A percentile compares a stretch with the other conserved stretches of the same genome.
phyloP scores from a whole-genome alignment of 1,140 invertebrate species.

The Sarcophaga bullata region DNA sequence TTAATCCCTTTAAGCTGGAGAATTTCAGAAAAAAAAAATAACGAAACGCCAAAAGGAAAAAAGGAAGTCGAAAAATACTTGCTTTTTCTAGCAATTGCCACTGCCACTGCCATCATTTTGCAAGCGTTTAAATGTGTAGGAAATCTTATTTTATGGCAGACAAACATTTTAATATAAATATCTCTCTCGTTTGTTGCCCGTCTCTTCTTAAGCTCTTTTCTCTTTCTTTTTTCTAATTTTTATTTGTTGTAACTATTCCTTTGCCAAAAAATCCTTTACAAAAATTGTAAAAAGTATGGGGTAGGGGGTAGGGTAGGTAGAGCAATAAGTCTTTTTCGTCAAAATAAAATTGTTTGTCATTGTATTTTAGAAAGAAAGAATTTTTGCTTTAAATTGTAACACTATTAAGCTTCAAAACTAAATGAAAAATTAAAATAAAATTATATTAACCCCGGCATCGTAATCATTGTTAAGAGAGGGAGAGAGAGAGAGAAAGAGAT shows the following conservation, averaged over 20 bases:
- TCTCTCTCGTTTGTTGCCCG: not conserved
- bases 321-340: not conserved
- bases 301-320: not conserved
- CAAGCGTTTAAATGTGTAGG: not conserved
- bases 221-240: too few relatives aligned
- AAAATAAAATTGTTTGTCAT: conserved; percentile 7
- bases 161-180: conserved; percentile 22
- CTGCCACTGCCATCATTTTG: not conserved
- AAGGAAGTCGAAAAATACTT: too few relatives aligned
- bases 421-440: too few relatives aligned
- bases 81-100: not conserved
- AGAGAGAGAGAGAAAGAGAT: too few relatives aligned
- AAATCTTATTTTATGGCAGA: conserved; percentile 27
- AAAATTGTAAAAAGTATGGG: too few relatives aligned
- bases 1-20: not conserved
- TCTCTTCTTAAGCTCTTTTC: not conserved
- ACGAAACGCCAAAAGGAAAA: too few relatives aligned
- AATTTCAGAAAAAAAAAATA: too few relatives aligned
- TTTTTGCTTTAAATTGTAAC: not conserved
- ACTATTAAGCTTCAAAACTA: too few relatives aligned
- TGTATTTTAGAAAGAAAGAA: not conserved
- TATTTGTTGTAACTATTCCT: not conserved
- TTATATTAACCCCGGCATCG: too few relatives aligned
- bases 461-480: too few relatives aligned
- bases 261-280: not conserved